Evolutionary conservation across 2,888 invertebrate genomes (phyloP), one percentile per base, ranked within the genome.

Genomic region (Orthosia gothica): DNA sequence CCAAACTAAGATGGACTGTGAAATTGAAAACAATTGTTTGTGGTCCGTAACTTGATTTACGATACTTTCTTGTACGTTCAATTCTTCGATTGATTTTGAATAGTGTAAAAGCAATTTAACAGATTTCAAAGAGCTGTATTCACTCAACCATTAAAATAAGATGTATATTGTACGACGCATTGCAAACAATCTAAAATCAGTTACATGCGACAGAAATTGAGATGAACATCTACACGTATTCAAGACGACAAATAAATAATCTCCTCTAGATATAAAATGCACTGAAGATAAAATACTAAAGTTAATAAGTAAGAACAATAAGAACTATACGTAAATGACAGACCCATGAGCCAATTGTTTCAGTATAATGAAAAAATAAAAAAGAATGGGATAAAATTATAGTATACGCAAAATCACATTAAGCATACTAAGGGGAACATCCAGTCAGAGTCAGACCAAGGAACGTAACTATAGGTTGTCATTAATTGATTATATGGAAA

Each of bases 1-100:
- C 91, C 91, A 92, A 93, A 88, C 90, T 89, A 91, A 89, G 83
- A 89, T 83, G 87, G 77, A 83, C 78, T 58, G 79, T 74, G 71
- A 86, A 88, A 88, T 89, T 85, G 75, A 79, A 87, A 85, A 84
- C 88, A 87, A 88, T 87, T 73, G 87, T 82, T 73, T 81, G 82
- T 73, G 50, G 57, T 55, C 18, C 65, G 65, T 78, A 49, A 72
- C 71, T 75, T 78, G 72, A 86, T 82, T 83, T 80, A 69, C 64
- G 64, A 58, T 54, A 26, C 55, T 69, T 78, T 69, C 63, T 54
- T 65, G 63, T 40, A 23, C 13, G 54, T 73, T 55, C 47, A 50
- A 47, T 73, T 59, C 16, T 47, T 55, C 11, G 26, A 62, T 63
- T 40, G 23, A n/a, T 49, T 20, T 54, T 45, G 59, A 61, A 47